phyloP scores from a whole-genome alignment of 2,888 invertebrate genomes.

The Apodemia hepburni region DNA sequence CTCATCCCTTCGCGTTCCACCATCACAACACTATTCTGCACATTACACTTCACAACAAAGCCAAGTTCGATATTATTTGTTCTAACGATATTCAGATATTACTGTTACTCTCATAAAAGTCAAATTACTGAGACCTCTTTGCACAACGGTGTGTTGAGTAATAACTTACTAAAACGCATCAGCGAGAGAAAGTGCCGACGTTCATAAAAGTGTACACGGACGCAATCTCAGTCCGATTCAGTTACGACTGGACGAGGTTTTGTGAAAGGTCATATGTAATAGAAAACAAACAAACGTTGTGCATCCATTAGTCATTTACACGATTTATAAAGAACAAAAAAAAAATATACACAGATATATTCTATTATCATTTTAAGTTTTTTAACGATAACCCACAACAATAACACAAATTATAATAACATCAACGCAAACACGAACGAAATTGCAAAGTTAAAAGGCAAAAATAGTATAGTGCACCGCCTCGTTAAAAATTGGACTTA shows the following conservation, averaged over 20 bases:
- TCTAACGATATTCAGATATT: conserved; percentile 49
- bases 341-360: background rate
- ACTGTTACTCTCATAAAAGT: conserved; percentile 50
- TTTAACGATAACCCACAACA: background rate
- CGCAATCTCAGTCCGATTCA: conserved; percentile 52
- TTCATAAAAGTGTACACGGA: conserved; percentile 46
- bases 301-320: background rate
- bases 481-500: background rate
- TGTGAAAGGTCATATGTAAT: conserved; percentile 32
- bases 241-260: conserved; percentile 46
- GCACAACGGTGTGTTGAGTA: conserved; percentile 63
- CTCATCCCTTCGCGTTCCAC: conserved; percentile 68
- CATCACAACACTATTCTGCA: conserved; percentile 56
- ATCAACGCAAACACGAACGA: background rate
- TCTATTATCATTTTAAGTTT: background rate
- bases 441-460: background rate
- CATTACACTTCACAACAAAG: conserved; percentile 48
- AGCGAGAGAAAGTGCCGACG: conserved; percentile 69
- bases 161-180: conserved; percentile 56
- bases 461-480: background rate
- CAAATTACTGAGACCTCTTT: conserved; percentile 45
- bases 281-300: conserved; percentile 10
- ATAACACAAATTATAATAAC: background rate
- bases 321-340: background rate
- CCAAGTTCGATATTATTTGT: conserved; percentile 39